These are phyloP conservation scores for Anagyrus pseudococci DNA, from an alignment of 2,888 invertebrate species.

Conservation along the genomic window DNA sequence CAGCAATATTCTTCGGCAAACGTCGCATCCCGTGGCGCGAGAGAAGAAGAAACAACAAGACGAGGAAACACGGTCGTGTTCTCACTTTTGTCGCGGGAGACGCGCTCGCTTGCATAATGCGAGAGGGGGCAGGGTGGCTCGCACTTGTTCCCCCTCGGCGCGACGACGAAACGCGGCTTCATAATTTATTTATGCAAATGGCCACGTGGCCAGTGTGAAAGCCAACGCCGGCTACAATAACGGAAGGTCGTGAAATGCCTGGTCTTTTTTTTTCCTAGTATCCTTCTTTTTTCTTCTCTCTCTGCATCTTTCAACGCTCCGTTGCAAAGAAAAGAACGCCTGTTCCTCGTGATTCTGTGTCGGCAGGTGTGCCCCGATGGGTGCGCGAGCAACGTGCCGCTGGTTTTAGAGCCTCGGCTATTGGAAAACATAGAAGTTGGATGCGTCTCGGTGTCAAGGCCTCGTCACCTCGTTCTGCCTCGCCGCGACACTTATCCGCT, in stretches of 20 bases:
- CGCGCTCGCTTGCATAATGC: no score
- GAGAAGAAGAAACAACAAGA: no score
- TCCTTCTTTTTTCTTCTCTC: constrained; percentile 5
- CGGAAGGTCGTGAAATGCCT: constrained; percentile 24
- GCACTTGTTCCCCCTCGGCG: constrained; percentile 16
- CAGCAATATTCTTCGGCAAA: no score
- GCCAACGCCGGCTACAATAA: background rate
- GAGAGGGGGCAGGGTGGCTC: no score
- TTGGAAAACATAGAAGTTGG: constrained; percentile 23
- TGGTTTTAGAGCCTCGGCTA: background rate
- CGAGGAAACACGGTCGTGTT: no score
- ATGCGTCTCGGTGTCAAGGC: constrained; percentile 25
- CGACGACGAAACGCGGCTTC: constrained; percentile 11
- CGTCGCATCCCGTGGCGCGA: no score
- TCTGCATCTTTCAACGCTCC: background rate
- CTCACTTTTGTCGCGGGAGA: no score
- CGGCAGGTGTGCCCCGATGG: no score
- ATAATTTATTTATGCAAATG: constrained; percentile 35
- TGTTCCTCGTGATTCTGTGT: no score
- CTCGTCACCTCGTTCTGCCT: no score
- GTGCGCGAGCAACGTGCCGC: no score
- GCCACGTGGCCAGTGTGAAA: background rate
- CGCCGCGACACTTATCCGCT: background rate
- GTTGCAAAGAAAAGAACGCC: no score
- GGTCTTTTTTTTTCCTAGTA: constrained; percentile 2